These are phyloP conservation scores for Tuberolachnus salignus DNA, from an alignment of 2,888 invertebrate species.

Conservation along the genomic window DNA sequence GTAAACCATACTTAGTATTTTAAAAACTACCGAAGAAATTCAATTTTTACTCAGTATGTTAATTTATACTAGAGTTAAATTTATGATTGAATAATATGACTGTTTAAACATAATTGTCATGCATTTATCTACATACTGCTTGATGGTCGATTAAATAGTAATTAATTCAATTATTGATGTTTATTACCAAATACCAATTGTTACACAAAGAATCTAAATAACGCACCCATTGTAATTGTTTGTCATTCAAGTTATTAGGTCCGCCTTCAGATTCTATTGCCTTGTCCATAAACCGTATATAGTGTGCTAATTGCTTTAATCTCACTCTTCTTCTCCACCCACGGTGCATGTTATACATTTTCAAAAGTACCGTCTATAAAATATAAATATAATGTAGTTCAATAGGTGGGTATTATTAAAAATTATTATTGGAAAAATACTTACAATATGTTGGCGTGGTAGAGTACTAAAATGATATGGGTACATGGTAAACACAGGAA, in stretches of 20 bases:
- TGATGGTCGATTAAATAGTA: no score
- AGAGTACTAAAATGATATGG: slow-evolving; percentile 52
- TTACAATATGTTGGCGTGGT: slow-evolving; percentile 51
- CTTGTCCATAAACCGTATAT: slow-evolving; percentile 47
- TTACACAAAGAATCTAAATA: no score
- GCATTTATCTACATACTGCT: no score
- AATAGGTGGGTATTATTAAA: not conserved
- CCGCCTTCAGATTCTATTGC: slow-evolving; percentile 48
- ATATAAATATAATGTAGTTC: slow-evolving; percentile 10
- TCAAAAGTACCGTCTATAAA: slow-evolving; percentile 41
- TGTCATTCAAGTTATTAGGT: slow-evolving; percentile 38
- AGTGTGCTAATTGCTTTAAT: slow-evolving; percentile 50
- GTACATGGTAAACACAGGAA: slow-evolving; percentile 49
- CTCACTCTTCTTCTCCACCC: slow-evolving; percentile 52
- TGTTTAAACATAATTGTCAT: no score
- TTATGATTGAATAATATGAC: no score
- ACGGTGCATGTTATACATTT: slow-evolving; percentile 51
- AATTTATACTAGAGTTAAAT: no score
- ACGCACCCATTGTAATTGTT: slow-evolving; percentile 51
- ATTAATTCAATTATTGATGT: no score
- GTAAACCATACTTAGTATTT: no score
- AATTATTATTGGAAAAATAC: not conserved
- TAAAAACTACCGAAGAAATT: no score
- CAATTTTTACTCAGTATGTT: no score
- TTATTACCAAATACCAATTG: no score